Evolutionary conservation across 2,888 invertebrate genomes (phyloP).

Genomic region (Spisula subtruncata): DNA sequence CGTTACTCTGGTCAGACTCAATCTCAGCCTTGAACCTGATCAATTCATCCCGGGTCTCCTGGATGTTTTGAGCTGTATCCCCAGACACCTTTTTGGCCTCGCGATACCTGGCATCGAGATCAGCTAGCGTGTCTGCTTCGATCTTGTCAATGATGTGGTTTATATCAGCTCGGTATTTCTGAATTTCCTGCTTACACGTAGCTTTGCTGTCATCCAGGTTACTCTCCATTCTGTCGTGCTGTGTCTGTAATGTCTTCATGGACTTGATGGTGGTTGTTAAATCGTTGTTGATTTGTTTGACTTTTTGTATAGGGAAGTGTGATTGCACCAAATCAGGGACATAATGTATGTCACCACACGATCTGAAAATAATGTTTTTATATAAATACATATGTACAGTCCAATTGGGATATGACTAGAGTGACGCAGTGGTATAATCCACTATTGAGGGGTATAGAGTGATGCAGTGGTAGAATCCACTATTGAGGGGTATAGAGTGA

Average conservation of each 20-base stretch:
- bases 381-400: no score
- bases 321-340: conserved; percentile 13
- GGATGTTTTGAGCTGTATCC: background rate
- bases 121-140: background rate
- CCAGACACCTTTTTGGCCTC: background rate
- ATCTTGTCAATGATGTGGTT: conserved; percentile 9
- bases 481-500: no score
- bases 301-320: background rate
- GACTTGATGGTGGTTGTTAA: background rate
- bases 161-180: background rate
- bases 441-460: no score
- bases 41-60: background rate
- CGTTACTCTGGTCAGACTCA: background rate
- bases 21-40: background rate
- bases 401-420: no score
- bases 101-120: background rate
- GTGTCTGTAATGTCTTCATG: background rate
- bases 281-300: background rate
- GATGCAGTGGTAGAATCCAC: no score
- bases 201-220: background rate
- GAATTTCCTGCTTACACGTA: background rate
- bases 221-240: background rate
- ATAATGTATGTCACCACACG: conserved; percentile 16
- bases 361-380: background rate
- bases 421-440: no score